These are phyloP conservation scores for Chromobotia macracanthus DNA, from an alignment of 2,797 vertebrate genomes.

Conservation along the genomic window DNA sequence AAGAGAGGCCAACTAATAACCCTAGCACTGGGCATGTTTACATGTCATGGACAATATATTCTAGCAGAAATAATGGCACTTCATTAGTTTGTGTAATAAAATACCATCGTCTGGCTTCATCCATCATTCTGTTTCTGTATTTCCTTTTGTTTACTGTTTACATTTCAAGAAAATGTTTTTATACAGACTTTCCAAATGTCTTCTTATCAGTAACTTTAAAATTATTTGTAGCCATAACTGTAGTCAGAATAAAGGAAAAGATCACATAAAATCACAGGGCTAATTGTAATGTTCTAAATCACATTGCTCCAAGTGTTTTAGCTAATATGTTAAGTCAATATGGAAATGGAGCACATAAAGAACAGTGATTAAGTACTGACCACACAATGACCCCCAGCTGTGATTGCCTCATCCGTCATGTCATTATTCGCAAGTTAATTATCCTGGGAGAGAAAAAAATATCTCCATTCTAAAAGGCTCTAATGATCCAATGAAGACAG, in stretches of 20 bases:
- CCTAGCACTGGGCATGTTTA: not conserved
- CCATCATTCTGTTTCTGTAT: not conserved
- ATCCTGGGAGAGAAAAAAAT: conserved; percentile 29
- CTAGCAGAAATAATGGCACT: not conserved
- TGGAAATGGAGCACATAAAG: conserved; percentile 48
- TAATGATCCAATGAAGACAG: conserved; percentile 20
- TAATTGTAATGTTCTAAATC: conserved; percentile 43
- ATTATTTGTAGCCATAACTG: not conserved
- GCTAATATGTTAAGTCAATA: conserved; percentile 49
- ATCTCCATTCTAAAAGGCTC: conserved; percentile 39
- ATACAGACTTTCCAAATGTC: not conserved
- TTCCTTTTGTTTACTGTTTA: not conserved
- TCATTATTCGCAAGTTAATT: conserved; percentile 53
- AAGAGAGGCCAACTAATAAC: not conserved
- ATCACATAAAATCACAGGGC: not conserved
- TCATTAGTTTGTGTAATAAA: not conserved
- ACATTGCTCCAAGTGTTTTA: conserved; percentile 37
- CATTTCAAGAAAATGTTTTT: not conserved
- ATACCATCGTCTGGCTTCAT: not conserved
- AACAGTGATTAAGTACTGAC: conserved; percentile 56
- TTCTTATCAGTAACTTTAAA: not conserved
- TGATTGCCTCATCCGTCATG: conserved; percentile 52
- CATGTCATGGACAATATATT: not conserved
- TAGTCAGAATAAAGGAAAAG: not conserved
- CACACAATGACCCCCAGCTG: conserved; percentile 54